Conservation (phyloP, 2,888 invertebrate genomes). For the Sturmia bella region DNA sequence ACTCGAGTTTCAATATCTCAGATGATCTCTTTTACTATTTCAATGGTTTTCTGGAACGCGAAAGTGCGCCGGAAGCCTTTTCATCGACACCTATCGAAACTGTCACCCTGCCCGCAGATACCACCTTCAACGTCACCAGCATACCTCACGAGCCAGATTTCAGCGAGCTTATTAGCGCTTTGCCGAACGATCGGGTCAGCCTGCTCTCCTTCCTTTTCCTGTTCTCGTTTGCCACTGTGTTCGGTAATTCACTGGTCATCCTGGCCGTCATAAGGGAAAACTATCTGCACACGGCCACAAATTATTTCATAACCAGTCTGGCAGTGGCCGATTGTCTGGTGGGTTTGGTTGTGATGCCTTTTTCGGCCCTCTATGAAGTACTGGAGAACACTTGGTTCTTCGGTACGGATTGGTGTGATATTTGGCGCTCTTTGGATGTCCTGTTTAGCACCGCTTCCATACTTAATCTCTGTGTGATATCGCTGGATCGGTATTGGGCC, state of each 20-base stretch:
- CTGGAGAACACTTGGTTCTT: constrained; percentile 96
- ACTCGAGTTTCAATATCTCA: constrained; percentile 80
- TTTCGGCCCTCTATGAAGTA: constrained; percentile 94
- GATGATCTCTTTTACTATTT: constrained; percentile 80
- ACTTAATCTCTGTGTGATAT: constrained; percentile 97
- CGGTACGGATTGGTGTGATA: constrained; percentile 97
- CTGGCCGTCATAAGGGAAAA: constrained; percentile 95
- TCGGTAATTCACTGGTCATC: constrained; percentile 97
- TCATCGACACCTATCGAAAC: constrained; percentile 70
- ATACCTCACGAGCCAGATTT: constrained; percentile 79
- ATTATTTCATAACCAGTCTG: constrained; percentile 97
- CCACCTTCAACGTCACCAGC: constrained; percentile 61
- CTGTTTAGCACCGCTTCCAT: constrained; percentile 98
- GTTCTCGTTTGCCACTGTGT: constrained; percentile 95
- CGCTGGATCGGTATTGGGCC: constrained; percentile 98
- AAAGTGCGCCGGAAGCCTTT: constrained; percentile 45
- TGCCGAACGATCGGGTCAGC: constrained; percentile 88
- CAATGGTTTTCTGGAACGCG: constrained; percentile 75
- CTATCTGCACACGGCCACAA: constrained; percentile 97
- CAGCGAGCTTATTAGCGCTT: constrained; percentile 80
- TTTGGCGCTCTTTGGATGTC: constrained; percentile 98
- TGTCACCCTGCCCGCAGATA: constrained; percentile 57
- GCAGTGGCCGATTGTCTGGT: constrained; percentile 98
- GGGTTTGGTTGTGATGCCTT: constrained; percentile 98
- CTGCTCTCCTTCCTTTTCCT: constrained; percentile 91